These are phyloP conservation scores for Colostygia pectinataria DNA, from an alignment of 2,888 invertebrate species.

Conservation along the genomic window DNA sequence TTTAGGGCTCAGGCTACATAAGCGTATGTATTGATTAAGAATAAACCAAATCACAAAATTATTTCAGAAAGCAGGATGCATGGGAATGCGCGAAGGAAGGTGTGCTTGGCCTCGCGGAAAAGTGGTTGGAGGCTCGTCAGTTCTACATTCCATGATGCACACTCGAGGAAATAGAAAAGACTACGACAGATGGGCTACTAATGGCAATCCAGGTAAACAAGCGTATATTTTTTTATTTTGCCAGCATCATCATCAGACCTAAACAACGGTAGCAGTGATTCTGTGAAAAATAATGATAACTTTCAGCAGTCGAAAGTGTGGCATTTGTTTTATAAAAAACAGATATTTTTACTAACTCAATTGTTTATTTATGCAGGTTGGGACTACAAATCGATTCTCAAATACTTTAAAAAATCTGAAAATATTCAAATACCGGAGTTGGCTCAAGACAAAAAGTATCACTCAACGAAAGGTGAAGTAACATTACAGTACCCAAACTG, in stretches of 20 bases:
- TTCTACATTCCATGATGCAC: slow-evolving; percentile 85
- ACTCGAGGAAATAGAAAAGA: slow-evolving; percentile 81
- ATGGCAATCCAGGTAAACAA: slow-evolving; percentile 71
- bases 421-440: slow-evolving; percentile 79
- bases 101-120: slow-evolving; percentile 93
- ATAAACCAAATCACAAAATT: no score
- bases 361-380: slow-evolving; percentile 77
- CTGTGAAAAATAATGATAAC: no score
- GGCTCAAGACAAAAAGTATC: slow-evolving; percentile 73
- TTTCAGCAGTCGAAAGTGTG: no score
- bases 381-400: slow-evolving; percentile 85
- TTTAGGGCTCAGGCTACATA: no score
- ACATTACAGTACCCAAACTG: slow-evolving; percentile 84
- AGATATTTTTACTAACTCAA: background rate
- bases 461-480: slow-evolving; percentile 84
- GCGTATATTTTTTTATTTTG: no score
- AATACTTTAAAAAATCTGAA: slow-evolving; percentile 88
- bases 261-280: no score
- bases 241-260: no score
- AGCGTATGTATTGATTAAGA: no score
- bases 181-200: slow-evolving; percentile 79
- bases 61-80: slow-evolving; percentile 84
- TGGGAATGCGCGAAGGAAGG: slow-evolving; percentile 88
- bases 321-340: no score
- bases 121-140: slow-evolving; percentile 87